phyloP scores from a whole-genome alignment of 92 coral and sea anemone species.

The Porites cylindrica region DNA sequence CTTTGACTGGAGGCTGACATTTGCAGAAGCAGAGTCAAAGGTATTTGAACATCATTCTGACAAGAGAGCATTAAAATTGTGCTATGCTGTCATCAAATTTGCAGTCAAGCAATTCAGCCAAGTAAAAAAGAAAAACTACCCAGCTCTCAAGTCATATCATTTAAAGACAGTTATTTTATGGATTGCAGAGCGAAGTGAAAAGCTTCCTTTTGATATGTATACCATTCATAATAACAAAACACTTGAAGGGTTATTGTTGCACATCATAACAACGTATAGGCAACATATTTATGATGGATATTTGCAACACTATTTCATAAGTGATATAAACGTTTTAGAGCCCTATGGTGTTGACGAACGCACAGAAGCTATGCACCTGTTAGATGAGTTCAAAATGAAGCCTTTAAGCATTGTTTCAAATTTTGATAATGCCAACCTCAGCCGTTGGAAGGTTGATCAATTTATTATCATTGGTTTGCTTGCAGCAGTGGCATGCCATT shows the following conservation, averaged over 20 bases:
- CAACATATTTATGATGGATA: conserved; percentile 25
- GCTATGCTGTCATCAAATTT: conserved; percentile 32
- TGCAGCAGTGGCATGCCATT: conserved; percentile 8
- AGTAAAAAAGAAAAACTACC: conserved; percentile 12
- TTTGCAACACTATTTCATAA: conserved; percentile 32
- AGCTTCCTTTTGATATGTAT: conserved; percentile 23
- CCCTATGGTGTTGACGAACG: conserved; percentile 16
- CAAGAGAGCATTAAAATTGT: conserved; percentile 28
- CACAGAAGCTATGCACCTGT: conserved; percentile 27
- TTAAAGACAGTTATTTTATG: conserved; percentile 22
- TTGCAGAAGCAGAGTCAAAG: conserved; percentile 36
- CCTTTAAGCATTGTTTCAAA: conserved; percentile 35
- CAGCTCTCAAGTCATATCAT: conserved; percentile 31
- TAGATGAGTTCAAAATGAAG: conserved; percentile 31
- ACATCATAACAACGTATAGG: conserved; percentile 24
- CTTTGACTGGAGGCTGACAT: conserved; percentile 39
- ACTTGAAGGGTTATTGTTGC: conserved; percentile 3
- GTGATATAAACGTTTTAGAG: conserved; percentile 17
- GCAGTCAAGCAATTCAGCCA: conserved; percentile 34
- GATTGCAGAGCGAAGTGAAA: conserved; percentile 29
- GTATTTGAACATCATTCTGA: conserved; percentile 36
- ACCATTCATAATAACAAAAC: conserved; percentile 23
- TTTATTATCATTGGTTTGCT: conserved; percentile 8
- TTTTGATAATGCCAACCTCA: conserved; percentile 31
- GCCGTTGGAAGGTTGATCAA: conserved; percentile 30